Percentiles rank a stretch among this genome's conserved stretches.
Evolutionary conservation across 1,140 invertebrate species (phyloP).

Genomic region (Rhizoglyphus robini): DNA sequence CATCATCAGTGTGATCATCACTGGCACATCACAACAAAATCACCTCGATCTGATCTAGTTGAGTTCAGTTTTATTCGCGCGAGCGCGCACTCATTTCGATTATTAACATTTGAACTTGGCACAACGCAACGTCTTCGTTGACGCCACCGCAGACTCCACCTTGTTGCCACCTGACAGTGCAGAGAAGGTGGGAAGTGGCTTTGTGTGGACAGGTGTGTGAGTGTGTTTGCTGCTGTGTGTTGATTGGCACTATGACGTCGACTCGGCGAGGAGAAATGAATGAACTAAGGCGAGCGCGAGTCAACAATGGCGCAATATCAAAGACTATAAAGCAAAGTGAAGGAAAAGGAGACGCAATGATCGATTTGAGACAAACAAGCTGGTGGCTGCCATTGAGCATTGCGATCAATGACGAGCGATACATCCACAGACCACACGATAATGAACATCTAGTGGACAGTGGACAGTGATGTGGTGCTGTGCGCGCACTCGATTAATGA

Average conservation of each 20-base stretch:
- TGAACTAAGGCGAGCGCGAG: background rate
- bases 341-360: background rate
- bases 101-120: conserved; percentile 12
- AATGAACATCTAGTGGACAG: too few species aligned
- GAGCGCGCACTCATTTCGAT: background rate
- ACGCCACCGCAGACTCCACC: conserved; percentile 9
- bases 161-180: background rate
- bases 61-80: too few species aligned
- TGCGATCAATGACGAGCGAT: background rate
- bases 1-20: too few species aligned
- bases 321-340: background rate
- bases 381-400: background rate
- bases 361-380: background rate
- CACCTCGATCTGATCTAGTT: too few species aligned
- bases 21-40: too few species aligned
- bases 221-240: too few species aligned
- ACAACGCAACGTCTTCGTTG: background rate
- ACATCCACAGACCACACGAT: background rate
- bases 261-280: too few species aligned
- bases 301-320: background rate
- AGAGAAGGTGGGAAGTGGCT: conserved; percentile 7
- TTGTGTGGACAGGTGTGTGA: background rate
- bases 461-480: background rate
- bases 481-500: background rate
- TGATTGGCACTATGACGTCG: conserved; percentile 9